Evolutionary conservation across 1,140 invertebrate species (phyloP).

Genomic region (Asbolus verrucosus): DNA sequence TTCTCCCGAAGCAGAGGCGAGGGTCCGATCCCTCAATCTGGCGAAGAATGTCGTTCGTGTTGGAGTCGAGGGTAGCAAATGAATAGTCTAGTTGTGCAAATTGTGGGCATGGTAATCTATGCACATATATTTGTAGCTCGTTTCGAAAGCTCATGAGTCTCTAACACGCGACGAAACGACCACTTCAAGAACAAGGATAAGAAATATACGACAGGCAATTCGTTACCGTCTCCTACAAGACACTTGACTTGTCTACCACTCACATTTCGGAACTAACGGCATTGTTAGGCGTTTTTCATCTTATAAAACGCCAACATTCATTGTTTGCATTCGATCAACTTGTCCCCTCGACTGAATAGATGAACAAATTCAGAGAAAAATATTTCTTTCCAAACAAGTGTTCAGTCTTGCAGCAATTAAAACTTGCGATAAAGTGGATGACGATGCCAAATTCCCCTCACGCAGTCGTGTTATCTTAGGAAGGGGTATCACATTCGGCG

Average conservation of each 20-base stretch:
- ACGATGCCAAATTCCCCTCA: too few relatives aligned
- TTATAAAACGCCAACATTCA: too few relatives aligned
- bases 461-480: background rate
- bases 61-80: constrained; percentile 1
- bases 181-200: constrained; percentile 27
- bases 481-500: background rate
- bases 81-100: constrained; percentile 37
- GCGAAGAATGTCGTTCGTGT: too few relatives aligned
- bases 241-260: constrained; percentile 10
- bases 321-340: too few relatives aligned
- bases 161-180: constrained; percentile 1
- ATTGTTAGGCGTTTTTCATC: constrained; percentile 5
- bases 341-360: too few relatives aligned
- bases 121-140: constrained; percentile 40
- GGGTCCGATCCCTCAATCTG: too few relatives aligned
- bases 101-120: constrained; percentile 32
- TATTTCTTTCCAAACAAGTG: too few relatives aligned
- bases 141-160: constrained; percentile 3
- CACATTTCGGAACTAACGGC: constrained; percentile 13
- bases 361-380: too few relatives aligned
- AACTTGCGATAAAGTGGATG: too few relatives aligned
- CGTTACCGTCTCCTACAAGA: constrained; percentile 37
- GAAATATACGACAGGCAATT: constrained; percentile 25
- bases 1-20: too few relatives aligned
- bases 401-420: too few relatives aligned